phyloP scores from a whole-genome alignment of 35 echinoderm and acorn worm species.

The Ophioderma brevispina region DNA sequence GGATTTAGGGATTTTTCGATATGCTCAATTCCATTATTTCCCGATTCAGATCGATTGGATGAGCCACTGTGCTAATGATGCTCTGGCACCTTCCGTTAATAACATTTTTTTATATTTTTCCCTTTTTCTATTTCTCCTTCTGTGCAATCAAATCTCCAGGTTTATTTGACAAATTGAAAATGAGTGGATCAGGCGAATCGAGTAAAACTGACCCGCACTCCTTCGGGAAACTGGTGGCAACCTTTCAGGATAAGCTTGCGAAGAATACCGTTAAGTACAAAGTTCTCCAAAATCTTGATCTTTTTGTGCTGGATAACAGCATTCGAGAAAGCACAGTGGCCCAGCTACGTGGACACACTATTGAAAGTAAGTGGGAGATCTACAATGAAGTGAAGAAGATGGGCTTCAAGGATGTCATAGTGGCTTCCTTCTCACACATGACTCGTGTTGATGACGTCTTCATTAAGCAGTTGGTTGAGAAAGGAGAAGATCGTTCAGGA shows the following conservation, averaged over 20 bases:
- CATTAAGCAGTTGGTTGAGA: conserved; percentile 36
- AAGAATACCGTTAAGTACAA: background rate
- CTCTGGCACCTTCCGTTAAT: too few species aligned
- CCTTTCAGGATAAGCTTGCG: background rate
- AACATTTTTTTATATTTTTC: too few species aligned
- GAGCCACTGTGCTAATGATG: too few species aligned
- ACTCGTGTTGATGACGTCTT: too few species aligned
- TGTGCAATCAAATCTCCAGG: too few species aligned
- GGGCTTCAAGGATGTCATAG: conserved; percentile 28
- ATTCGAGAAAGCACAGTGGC: conserved; percentile 56
- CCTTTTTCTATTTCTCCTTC: too few species aligned
- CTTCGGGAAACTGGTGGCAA: background rate
- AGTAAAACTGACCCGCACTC: background rate
- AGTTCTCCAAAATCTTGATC: conserved; percentile 9
- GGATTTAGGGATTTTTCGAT: too few species aligned
- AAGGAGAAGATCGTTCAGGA: conserved; percentile 51
- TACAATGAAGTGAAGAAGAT: conserved; percentile 31
- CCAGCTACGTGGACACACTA: conserved; percentile 29
- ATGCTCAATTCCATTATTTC: too few species aligned
- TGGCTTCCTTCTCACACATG: too few species aligned
- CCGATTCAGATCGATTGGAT: too few species aligned
- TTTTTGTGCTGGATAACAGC: conserved; percentile 51
- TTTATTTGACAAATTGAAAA: too few species aligned
- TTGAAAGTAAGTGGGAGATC: conserved; percentile 38
- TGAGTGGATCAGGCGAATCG: too few species aligned